These are phyloP conservation scores for Paradoxurus hermaphroditus DNA, from an alignment of 2,113 vertebrate genomes.

Conservation along the genomic window DNA sequence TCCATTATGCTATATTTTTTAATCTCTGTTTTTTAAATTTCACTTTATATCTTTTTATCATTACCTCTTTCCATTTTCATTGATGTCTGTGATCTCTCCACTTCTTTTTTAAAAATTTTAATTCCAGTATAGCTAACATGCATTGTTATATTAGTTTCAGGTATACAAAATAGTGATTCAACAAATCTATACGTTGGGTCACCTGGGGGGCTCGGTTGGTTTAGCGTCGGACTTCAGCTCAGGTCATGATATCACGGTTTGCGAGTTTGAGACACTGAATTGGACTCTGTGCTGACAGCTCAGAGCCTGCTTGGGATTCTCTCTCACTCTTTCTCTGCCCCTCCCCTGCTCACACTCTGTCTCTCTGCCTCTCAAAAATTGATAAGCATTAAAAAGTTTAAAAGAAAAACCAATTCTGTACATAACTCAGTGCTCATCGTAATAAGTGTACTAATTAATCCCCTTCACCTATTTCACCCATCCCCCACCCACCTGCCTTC, in stretches of 20 bases:
- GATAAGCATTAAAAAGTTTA: too few species aligned
- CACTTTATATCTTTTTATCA: not conserved
- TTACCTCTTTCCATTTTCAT: not conserved
- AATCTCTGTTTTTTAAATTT: not conserved
- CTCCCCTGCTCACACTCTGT: too few species aligned
- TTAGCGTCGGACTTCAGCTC: too few species aligned
- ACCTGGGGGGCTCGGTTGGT: too few species aligned
- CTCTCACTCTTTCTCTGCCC: too few species aligned
- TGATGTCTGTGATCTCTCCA: not conserved
- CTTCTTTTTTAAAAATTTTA: not conserved
- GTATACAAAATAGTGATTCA: not conserved
- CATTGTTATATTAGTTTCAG: not conserved
- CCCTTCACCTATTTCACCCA: not conserved
- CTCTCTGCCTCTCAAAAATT: too few species aligned
- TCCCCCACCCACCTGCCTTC: not conserved
- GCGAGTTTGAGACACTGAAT: too few species aligned
- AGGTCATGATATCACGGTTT: too few species aligned
- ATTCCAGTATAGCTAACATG: not conserved
- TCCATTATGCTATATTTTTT: not conserved
- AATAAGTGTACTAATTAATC: not conserved
- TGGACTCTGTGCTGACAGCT: too few species aligned
- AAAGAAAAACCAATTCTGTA: too few species aligned
- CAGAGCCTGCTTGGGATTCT: too few species aligned
- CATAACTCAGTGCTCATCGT: not conserved
- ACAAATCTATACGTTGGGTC: not conserved